phyloP scores from a whole-genome alignment of 2,888 invertebrate species.

The Megastigmus dorsalis region DNA sequence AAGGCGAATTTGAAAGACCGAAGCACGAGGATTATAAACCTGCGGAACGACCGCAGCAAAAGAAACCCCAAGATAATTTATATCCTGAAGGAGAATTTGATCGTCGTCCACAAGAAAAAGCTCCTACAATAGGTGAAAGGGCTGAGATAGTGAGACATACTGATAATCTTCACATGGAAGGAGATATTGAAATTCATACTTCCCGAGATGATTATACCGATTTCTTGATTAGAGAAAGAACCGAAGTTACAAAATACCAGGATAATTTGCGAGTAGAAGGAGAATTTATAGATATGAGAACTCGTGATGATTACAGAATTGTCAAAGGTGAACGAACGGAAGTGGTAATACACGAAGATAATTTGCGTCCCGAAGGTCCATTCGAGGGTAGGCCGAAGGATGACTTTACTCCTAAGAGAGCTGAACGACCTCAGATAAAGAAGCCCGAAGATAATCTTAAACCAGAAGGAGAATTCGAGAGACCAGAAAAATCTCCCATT shows the following conservation, averaged over 20 bases:
- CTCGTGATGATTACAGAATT: constrained; percentile 74
- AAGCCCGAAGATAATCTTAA: constrained; percentile 70
- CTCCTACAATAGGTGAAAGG: no score
- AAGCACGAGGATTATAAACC: no score
- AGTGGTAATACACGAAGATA: no score
- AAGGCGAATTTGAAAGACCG: no score
- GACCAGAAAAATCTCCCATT: constrained; percentile 72
- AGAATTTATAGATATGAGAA: constrained; percentile 76
- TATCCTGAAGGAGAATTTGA: no score
- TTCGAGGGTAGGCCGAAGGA: constrained; percentile 62
- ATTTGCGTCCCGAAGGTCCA: constrained; percentile 60
- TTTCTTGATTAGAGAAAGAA: constrained; percentile 73
- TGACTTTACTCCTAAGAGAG: constrained; percentile 63
- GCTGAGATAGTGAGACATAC: constrained; percentile 71
- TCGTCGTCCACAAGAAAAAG: no score
- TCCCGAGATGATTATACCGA: constrained; percentile 72
- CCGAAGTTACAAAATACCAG: constrained; percentile 72
- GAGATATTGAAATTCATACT: constrained; percentile 76
- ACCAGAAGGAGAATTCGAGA: constrained; percentile 58
- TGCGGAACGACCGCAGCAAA: no score
- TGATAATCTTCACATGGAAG: constrained; percentile 76
- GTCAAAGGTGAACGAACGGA: constrained; percentile 77
- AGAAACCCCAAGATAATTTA: no score
- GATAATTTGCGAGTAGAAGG: constrained; percentile 79
- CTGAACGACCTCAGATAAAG: constrained; percentile 69